Evolutionary conservation across 2,888 invertebrate genomes (phyloP).

Genomic region (Cactoblastis cactorum): DNA sequence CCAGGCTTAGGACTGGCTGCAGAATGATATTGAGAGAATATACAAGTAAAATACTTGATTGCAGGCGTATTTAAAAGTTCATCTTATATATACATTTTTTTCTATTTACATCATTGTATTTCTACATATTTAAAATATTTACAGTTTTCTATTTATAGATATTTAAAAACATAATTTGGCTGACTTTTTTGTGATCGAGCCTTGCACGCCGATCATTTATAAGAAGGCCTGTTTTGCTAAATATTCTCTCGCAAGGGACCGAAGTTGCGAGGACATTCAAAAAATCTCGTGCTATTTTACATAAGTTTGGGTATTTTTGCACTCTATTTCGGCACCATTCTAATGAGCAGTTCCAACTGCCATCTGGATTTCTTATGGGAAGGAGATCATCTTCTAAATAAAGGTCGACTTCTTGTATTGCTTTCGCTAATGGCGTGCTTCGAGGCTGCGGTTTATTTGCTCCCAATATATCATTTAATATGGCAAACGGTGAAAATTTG

Average conservation of each 20-base stretch:
- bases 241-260: neutral
- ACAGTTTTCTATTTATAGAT: slow-evolving; percentile 5
- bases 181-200: neutral
- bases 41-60: neutral
- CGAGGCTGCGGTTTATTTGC: neutral
- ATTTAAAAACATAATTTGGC: neutral
- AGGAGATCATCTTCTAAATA: neutral
- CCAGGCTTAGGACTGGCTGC: neutral
- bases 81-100: neutral
- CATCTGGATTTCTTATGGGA: neutral
- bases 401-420: neutral
- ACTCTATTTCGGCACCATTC: neutral
- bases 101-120: neutral
- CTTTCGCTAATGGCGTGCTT: neutral
- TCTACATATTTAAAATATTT: neutral
- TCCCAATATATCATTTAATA: neutral
- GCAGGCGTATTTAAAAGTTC: neutral
- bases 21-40: neutral
- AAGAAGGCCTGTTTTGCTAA: slow-evolving; percentile 2
- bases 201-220: neutral
- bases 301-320: neutral
- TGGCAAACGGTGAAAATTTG: neutral
- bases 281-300: neutral
- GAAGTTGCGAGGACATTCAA: neutral
- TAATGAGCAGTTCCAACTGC: neutral